Evolutionary conservation across 2,888 invertebrate genomes (phyloP).

Genomic region (Habrosyne pyritoides): DNA sequence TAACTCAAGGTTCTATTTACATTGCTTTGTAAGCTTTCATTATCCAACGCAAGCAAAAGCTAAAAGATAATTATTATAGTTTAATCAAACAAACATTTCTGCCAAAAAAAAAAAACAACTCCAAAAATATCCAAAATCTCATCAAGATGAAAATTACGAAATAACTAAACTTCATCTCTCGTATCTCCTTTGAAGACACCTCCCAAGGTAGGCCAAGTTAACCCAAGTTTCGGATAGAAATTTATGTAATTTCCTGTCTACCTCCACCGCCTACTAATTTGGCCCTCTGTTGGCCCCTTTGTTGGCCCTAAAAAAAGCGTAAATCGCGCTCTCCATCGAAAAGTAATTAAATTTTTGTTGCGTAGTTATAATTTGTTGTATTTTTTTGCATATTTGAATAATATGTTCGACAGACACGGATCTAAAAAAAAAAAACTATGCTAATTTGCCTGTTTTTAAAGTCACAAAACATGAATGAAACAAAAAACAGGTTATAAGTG

Average conservation of each 20-base stretch:
- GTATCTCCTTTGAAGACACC: slow-evolving; percentile 17
- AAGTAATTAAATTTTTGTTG: slow-evolving; percentile 36
- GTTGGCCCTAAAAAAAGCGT: slow-evolving; percentile 20
- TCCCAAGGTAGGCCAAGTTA: slow-evolving; percentile 15
- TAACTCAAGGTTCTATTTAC: no score
- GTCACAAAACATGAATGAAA: no score
- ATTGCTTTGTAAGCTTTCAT: no score
- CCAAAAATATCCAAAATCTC: slow-evolving; percentile 13
- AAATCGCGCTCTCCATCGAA: slow-evolving; percentile 21
- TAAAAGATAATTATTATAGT: no score
- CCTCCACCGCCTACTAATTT: slow-evolving; percentile 34
- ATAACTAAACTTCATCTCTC: slow-evolving; percentile 23
- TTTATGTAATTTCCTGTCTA: slow-evolving; percentile 36
- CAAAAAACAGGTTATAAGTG: no score
- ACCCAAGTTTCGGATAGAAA: slow-evolving; percentile 30
- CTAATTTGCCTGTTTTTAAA: no score
- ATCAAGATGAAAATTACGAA: slow-evolving; percentile 32
- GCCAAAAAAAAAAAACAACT: not conserved
- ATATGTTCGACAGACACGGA: not conserved
- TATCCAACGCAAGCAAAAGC: no score
- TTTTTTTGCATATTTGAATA: slow-evolving; percentile 1
- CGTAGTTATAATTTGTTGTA: slow-evolving; percentile 30
- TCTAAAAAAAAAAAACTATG: no score
- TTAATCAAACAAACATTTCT: not conserved
- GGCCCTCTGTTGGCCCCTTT: slow-evolving; percentile 19